These are phyloP conservation scores for Sapajus apella DNA, from an alignment of 2,113 vertebrate species.

Conservation along the genomic window DNA sequence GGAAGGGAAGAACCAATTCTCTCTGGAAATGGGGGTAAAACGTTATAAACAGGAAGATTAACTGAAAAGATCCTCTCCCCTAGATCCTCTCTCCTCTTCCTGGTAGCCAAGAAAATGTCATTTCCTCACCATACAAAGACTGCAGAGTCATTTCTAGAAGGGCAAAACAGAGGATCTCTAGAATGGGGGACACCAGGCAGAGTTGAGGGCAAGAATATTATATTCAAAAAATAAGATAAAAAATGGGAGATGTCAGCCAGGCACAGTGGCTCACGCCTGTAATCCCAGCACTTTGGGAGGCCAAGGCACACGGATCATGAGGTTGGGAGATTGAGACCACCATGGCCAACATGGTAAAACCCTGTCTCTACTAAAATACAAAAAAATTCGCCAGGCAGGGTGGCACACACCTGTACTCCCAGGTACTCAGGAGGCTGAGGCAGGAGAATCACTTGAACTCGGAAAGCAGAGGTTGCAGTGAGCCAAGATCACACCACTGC, in stretches of 20 bases:
- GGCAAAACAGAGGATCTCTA: not conserved
- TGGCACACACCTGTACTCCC: no score
- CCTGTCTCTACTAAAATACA: no score
- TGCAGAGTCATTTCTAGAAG: not conserved
- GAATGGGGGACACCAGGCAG: not conserved
- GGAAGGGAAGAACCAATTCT: not conserved
- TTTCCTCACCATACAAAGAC: not conserved
- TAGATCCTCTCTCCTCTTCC: not conserved
- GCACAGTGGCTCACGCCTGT: no score
- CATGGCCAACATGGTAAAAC: not conserved
- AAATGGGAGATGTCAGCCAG: no score
- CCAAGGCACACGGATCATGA: no score
- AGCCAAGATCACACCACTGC: no score
- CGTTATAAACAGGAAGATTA: not conserved
- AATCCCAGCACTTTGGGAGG: no score
- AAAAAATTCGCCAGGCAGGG: no score
- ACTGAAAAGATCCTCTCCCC: not conserved
- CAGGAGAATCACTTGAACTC: no score
- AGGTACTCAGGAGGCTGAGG: no score
- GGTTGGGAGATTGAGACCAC: not conserved
- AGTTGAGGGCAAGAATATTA: not conserved
- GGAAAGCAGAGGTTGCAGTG: no score
- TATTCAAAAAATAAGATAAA: no score
- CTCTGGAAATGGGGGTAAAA: not conserved
- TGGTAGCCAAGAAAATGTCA: not conserved